Percentiles rank a stretch among this genome's conserved stretches.
Conservation (phyloP, 2,113 vertebrate genomes). For the Pyxicephalus adspersus region DNA sequence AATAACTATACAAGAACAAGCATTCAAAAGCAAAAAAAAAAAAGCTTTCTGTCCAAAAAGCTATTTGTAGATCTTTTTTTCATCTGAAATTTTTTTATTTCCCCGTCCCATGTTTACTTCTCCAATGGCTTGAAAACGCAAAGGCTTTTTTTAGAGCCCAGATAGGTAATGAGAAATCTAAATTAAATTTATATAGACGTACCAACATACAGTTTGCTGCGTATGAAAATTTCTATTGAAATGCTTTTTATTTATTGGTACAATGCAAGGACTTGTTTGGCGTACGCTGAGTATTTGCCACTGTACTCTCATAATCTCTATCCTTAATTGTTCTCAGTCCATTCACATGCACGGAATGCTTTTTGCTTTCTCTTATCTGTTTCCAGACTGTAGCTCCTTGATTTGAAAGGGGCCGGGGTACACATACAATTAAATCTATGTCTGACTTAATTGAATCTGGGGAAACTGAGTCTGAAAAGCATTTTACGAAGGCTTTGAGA, state of each 20-base stretch:
- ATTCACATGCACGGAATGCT: constrained; percentile 21
- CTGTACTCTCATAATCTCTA: constrained; percentile 29
- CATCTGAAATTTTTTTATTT: too few relatives aligned
- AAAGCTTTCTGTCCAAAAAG: too few relatives aligned
- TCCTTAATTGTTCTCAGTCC: constrained; percentile 28
- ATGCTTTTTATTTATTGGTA: constrained; percentile 2
- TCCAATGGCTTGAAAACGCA: too few relatives aligned
- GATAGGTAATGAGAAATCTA: constrained; percentile 26
- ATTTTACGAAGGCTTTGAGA: too few relatives aligned
- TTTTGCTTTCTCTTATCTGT: constrained; percentile 30
- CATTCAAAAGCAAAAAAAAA: too few relatives aligned
- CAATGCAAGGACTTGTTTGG: background rate
- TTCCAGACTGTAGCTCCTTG: constrained; percentile 8
- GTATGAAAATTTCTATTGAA: constrained; percentile 2
- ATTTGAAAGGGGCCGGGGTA: constrained; percentile 35
- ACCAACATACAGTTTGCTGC: background rate
- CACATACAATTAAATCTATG: constrained; percentile 42
- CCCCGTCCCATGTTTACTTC: too few relatives aligned
- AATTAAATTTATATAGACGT: background rate
- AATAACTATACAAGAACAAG: too few relatives aligned
- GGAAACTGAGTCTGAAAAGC: background rate
- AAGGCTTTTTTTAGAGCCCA: background rate
- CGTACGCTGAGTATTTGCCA: background rate
- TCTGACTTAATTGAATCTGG: constrained; percentile 26
- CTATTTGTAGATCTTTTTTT: too few relatives aligned